These are phyloP conservation scores for Drosophila guanche DNA, from an alignment of 1,140 invertebrate species.

Conservation along the genomic window DNA sequence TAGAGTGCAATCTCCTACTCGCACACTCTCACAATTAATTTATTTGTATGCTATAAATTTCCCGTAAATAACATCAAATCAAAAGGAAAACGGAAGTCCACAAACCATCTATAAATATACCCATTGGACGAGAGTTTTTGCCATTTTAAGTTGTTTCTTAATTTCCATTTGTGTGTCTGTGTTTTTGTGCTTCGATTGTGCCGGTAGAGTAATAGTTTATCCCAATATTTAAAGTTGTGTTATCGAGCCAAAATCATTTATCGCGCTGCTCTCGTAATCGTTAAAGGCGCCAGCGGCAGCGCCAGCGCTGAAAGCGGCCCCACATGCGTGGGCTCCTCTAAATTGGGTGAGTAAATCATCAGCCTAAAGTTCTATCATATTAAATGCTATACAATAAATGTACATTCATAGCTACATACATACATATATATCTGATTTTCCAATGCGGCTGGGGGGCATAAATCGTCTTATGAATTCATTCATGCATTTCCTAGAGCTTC, in stretches of 20 bases:
- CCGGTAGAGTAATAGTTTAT: constrained; percentile 20
- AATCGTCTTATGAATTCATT: constrained; percentile 54
- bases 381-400: constrained; percentile 7
- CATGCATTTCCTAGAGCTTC: constrained; percentile 48
- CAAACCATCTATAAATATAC: constrained; percentile 20
- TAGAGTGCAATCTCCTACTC: constrained; percentile 28
- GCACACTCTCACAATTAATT: constrained; percentile 20
- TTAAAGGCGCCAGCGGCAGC: constrained; percentile 59
- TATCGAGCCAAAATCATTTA: constrained; percentile 20
- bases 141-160: constrained; percentile 24
- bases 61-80: constrained; percentile 20
- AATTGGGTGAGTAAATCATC: constrained; percentile 72
- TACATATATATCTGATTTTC: constrained; percentile 30
- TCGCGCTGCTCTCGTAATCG: constrained; percentile 13
- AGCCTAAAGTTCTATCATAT: constrained; percentile 18
- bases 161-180: constrained; percentile 6
- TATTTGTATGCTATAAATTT: constrained; percentile 31
- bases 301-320: constrained; percentile 59
- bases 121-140: constrained; percentile 7
- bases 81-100: constrained; percentile 2
- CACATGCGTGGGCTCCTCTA: constrained; percentile 74
- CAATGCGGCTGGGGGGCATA: neutral
- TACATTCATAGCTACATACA: constrained; percentile 9
- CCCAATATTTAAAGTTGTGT: constrained; percentile 11
- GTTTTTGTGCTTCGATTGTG: constrained; percentile 1